Percentiles rank a stretch among this genome's conserved stretches.
These are phyloP conservation scores for Petrosia ficiformis DNA, from an alignment of 37 sponge, comb jelly and placozoan species.

Conservation along the genomic window DNA sequence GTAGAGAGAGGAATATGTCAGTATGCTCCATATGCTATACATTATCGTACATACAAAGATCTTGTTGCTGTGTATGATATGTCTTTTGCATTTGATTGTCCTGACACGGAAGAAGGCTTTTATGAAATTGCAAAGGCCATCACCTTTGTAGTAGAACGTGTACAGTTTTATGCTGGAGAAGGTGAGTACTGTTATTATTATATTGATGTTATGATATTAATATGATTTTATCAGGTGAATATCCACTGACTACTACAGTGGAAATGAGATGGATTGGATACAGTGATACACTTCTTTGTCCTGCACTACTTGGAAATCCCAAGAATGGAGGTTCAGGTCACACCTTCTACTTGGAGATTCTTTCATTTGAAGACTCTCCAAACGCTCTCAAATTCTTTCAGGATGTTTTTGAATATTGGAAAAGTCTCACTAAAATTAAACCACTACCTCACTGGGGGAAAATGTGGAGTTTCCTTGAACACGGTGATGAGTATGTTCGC, in stretches of 20 bases:
- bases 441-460: slow-evolving; percentile 1
- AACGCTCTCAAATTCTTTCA: neutral
- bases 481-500: neutral
- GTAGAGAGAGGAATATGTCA: neutral
- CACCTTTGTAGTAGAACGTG: neutral
- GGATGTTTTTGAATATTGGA: neutral
- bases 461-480: neutral
- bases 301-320: neutral
- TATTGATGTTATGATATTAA: too few relatives aligned
- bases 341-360: neutral
- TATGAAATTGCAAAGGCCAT: neutral
- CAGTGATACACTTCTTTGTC: neutral
- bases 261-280: neutral
- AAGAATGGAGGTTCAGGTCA: neutral
- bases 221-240: neutral
- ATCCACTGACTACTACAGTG: neutral
- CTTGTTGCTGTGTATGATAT: neutral
- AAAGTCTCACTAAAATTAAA: neutral
- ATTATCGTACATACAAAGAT: neutral
- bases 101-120: neutral
- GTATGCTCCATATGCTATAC: neutral
- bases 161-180: neutral
- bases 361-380: neutral
- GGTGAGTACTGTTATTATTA: too few relatives aligned
- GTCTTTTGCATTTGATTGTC: neutral